These are phyloP conservation scores for Glaucidium brasilianum DNA, from an alignment of 2,113 vertebrate species.

Conservation along the genomic window DNA sequence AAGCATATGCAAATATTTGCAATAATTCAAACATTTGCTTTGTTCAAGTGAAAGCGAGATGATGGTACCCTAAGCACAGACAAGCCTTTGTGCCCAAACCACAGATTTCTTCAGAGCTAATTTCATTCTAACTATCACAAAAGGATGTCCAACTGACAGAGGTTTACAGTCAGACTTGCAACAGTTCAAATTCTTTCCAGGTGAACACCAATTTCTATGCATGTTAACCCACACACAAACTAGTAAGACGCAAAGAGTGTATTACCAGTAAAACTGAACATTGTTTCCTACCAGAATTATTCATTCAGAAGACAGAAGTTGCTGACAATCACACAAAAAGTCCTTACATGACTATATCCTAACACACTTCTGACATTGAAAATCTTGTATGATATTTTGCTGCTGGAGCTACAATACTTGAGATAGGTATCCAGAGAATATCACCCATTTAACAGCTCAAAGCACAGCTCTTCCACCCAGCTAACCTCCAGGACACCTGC, in stretches of 20 bases:
- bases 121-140: neutral
- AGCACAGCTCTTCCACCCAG: neutral
- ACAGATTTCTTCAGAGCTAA: neutral
- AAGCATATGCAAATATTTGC: neutral
- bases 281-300: neutral
- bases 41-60: neutral
- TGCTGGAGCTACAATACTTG: neutral
- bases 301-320: neutral
- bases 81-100: neutral
- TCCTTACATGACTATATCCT: neutral
- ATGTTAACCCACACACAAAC: neutral
- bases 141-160: neutral
- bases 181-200: neutral
- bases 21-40: neutral
- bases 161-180: neutral
- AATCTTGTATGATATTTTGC: neutral
- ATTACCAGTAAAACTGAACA: neutral
- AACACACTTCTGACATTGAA: neutral
- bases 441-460: neutral
- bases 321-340: neutral
- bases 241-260: fast-evolving
- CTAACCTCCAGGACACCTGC: neutral
- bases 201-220: neutral
- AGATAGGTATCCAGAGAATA: neutral
- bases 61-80: neutral